phyloP scores from a whole-genome alignment of 1,140 invertebrate species.

The Drosophila carrolli region DNA sequence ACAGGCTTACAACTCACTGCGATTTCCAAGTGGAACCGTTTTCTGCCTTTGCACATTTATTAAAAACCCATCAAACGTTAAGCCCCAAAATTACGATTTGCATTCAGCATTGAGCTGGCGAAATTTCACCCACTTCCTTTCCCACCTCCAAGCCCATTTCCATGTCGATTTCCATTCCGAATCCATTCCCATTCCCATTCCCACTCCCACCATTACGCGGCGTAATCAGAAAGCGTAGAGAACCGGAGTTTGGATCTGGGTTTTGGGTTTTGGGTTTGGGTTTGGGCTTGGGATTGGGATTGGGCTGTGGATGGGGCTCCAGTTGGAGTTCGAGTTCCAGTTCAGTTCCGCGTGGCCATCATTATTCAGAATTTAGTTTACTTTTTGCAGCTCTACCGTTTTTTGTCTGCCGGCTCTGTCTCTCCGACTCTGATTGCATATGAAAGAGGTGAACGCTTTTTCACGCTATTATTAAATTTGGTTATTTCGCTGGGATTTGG shows the following conservation, averaged over 20 bases:
- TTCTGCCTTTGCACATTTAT: constrained; percentile 15
- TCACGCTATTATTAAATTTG: constrained; percentile 70
- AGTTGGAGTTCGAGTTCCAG: constrained; percentile 34
- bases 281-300: constrained; percentile 5
- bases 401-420: constrained; percentile 6
- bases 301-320: neutral
- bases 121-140: constrained; percentile 49
- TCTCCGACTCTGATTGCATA: constrained; percentile 46
- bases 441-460: constrained; percentile 50
- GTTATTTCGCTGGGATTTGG: constrained; percentile 41
- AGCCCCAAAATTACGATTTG: constrained; percentile 42
- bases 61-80: constrained; percentile 38
- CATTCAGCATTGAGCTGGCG: constrained; percentile 38
- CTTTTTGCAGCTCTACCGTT: constrained; percentile 28
- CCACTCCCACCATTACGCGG: constrained; percentile 42
- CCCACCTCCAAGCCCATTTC: constrained; percentile 17
- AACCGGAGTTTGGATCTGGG: constrained; percentile 30
- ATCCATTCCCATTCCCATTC: constrained; percentile 22
- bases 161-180: constrained; percentile 20
- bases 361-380: constrained; percentile 63
- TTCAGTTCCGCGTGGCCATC: constrained; percentile 64
- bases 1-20: neutral
- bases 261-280: constrained; percentile 9
- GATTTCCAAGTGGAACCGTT: neutral
- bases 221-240: constrained; percentile 67